Base-by-base conservation (phyloP, 2,113 vertebrate genomes). In the Poeciliopsis prolifica region DNA sequence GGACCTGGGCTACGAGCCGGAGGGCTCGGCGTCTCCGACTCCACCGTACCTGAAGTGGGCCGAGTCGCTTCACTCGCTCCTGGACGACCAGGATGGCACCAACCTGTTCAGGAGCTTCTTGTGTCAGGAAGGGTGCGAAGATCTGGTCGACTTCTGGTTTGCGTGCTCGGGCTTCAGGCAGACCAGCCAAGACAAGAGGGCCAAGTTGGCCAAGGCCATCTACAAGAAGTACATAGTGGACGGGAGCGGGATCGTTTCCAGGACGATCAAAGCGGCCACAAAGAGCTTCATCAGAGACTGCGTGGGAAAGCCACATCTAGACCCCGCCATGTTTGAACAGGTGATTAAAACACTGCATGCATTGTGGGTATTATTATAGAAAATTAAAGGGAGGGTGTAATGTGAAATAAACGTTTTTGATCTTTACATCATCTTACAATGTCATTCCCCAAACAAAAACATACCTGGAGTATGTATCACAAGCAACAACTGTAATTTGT, bases 141-240 rank as follows among this genome's bases (percentile, higher is more conserved):
- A 99, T 91, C 92, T 98, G 72, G 93, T 99, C 75, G 98, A 99
- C 91, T 99, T 99, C 92, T 99, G 98, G 98, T 99, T 99, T 22
- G 98, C 98, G 35, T 99, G 98, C 92, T 97, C 95, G 0, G 98
- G 98, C 67, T 99, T 99, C 92, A 92, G 96, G 83, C 97, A 98
- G 85, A 94, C 96, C 93, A 88, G 95, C 88, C 0, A 96, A 84
- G 96, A 98, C 77, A 97, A 97, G 86, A 94, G 95, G 92, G 91
- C 95, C 37, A 99, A 97, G 87, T 91, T 99, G 86, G 98, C 98
- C 68, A 97, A 96, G 92, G 97, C 95, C 70, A 99, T 99, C 87
- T 99, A 99, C 91, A 96, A 96, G 88, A 98, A 97, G 80, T 99
- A 99, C 89, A 96, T 99, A 75, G 94, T 97, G 0, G 96, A 98